These are phyloP conservation scores for Rhingia rostrata DNA, from an alignment of 2,888 invertebrate genomes.

Conservation along the genomic window DNA sequence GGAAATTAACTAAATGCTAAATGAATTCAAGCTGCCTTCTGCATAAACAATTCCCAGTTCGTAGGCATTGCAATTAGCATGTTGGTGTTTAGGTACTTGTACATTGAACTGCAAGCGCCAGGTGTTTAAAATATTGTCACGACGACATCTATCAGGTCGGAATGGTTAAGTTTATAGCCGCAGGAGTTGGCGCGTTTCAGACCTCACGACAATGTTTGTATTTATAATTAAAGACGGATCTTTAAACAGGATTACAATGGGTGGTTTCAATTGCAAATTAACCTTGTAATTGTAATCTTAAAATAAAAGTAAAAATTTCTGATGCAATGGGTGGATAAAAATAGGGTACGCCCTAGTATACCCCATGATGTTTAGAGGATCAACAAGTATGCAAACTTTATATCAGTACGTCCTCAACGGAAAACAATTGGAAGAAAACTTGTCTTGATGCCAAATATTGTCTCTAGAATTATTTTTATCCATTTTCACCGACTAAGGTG, in stretches of 20 bases:
- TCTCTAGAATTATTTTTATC: too few relatives aligned
- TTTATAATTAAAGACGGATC: background rate
- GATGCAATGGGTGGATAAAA: too few relatives aligned
- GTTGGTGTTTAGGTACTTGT: background rate
- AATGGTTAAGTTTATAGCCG: background rate
- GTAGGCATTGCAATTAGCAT: background rate
- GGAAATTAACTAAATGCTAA: slow-evolving; percentile 3
- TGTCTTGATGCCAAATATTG: too few relatives aligned
- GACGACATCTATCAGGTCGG: background rate
- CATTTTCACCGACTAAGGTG: too few relatives aligned
- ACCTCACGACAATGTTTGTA: background rate
- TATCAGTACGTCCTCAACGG: too few relatives aligned
- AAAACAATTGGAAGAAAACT: too few relatives aligned
- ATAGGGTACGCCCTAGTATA: too few relatives aligned
- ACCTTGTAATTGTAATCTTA: background rate
- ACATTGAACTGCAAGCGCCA: background rate
- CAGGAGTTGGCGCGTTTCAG: background rate
- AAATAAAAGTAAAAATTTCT: too few relatives aligned
- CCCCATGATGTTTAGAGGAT: too few relatives aligned
- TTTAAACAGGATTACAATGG: background rate
- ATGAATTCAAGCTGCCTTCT: background rate
- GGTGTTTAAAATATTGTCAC: slow-evolving; percentile 8
- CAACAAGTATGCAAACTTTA: too few relatives aligned
- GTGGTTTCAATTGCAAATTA: background rate
- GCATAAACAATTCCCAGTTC: slow-evolving; percentile 15